A percentile compares a stretch with the other conserved stretches of the same genome.
Evolutionary conservation across 2,797 vertebrate genomes (phyloP).

Genomic region (Parauchenoglanis ngamensis): DNA sequence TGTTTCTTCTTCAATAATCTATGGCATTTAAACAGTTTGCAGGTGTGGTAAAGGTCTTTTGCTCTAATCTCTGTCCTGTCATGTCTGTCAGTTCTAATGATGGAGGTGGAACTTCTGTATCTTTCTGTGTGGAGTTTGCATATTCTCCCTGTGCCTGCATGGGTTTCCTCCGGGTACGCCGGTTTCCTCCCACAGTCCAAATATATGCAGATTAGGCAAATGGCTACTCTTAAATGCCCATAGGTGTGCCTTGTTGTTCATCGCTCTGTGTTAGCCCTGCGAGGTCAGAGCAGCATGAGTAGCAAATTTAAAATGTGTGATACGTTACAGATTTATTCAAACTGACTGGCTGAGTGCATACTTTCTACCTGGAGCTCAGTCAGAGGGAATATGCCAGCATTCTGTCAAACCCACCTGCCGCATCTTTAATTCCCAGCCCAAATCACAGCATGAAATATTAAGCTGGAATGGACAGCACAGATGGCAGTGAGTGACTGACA

Average conservation of each 20-base stretch:
- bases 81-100: not conserved
- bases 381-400: conserved; percentile 63
- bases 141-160: too few relatives aligned
- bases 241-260: too few relatives aligned
- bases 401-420: conserved; percentile 60
- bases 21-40: not conserved
- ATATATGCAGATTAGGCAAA: too few relatives aligned
- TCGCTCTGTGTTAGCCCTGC: too few relatives aligned
- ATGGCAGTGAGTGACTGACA: conserved; percentile 29
- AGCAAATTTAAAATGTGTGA: not conserved
- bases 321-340: conserved; percentile 8
- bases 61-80: not conserved
- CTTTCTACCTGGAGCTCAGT: conserved; percentile 22
- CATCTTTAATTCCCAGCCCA: conserved; percentile 70
- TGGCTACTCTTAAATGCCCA: too few relatives aligned
- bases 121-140: too few relatives aligned
- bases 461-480: conserved; percentile 36
- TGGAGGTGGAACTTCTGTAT: not conserved
- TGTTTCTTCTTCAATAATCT: not conserved
- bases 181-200: too few relatives aligned
- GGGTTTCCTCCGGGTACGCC: too few relatives aligned
- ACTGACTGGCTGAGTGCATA: conserved; percentile 7
- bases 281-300: too few relatives aligned
- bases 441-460: conserved; percentile 74
- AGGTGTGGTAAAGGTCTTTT: not conserved